Evolutionary conservation across 2,113 vertebrate genomes (phyloP).

Genomic region (Nothobranchius furzeri): DNA sequence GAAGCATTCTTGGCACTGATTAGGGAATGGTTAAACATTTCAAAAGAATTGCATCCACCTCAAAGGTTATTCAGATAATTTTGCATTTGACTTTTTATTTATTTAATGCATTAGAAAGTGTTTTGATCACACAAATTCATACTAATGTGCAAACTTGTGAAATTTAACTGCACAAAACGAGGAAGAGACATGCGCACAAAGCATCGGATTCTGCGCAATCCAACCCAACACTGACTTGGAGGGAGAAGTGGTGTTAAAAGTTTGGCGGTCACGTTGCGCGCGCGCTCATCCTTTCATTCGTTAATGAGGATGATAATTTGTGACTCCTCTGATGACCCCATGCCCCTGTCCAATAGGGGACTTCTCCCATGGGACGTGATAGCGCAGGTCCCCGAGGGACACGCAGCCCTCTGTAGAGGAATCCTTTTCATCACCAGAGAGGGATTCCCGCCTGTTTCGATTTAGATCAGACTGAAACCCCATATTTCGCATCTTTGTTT

Average conservation of each 20-base stretch:
- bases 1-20: neutral
- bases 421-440: conserved; percentile 62
- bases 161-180: neutral
- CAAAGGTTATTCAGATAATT: no score
- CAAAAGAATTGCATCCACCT: neutral
- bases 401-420: conserved; percentile 55
- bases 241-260: conserved; percentile 52
- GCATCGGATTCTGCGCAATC: neutral
- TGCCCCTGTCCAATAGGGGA: conserved; percentile 67
- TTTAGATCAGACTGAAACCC: neutral
- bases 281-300: conserved; percentile 65
- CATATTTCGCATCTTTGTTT: neutral
- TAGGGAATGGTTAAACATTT: neutral
- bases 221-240: conserved; percentile 51
- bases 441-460: conserved; percentile 57
- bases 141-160: no score
- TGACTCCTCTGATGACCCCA: conserved; percentile 77
- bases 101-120: no score
- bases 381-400: conserved; percentile 75
- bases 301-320: conserved; percentile 82
- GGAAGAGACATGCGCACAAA: conserved; percentile 2
- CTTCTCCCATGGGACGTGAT: conserved; percentile 73
- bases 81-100: no score
- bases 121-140: no score
- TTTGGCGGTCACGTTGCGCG: conserved; percentile 58